Conservation (phyloP, 2,888 invertebrate genomes). For the Liposcelis brunnea region DNA sequence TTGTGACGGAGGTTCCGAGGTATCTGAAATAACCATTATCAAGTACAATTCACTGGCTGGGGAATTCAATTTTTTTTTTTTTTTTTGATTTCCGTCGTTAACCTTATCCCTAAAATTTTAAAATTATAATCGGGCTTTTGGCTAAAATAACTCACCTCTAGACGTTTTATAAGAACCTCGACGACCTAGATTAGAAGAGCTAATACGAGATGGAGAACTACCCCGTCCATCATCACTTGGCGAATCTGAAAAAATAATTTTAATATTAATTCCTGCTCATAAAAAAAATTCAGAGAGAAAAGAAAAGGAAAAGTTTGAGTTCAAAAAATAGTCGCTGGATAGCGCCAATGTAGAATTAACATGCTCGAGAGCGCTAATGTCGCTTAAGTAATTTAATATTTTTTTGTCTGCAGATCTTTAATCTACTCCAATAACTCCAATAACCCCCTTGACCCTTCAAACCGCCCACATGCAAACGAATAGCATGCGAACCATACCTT, state of each 20-base stretch:
- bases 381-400: too few species aligned
- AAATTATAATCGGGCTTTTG: background rate
- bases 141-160: conserved; percentile 45
- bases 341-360: too few species aligned
- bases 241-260: conserved; percentile 35
- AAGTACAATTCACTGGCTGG: too few species aligned
- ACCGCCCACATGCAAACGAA: too few species aligned
- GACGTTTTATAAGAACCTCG: conserved; percentile 78
- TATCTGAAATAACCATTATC: conserved; percentile 58
- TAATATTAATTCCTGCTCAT: conserved; percentile 16
- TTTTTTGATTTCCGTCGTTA: too few species aligned
- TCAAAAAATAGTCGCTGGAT: conserved; percentile 14
- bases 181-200: conserved; percentile 43
- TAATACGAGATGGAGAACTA: conserved; percentile 46
- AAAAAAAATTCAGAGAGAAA: conserved; percentile 14
- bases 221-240: conserved; percentile 58
- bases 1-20: conserved; percentile 60
- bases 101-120: too few species aligned
- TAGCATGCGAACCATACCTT: too few species aligned
- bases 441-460: too few species aligned
- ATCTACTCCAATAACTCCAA: too few species aligned
- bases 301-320: conserved; percentile 18
- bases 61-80: too few species aligned
- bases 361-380: too few species aligned
- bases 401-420: too few species aligned